Evolutionary conservation across 2,113 vertebrate genomes (phyloP).

Genomic region (Gymnarchus niloticus): DNA sequence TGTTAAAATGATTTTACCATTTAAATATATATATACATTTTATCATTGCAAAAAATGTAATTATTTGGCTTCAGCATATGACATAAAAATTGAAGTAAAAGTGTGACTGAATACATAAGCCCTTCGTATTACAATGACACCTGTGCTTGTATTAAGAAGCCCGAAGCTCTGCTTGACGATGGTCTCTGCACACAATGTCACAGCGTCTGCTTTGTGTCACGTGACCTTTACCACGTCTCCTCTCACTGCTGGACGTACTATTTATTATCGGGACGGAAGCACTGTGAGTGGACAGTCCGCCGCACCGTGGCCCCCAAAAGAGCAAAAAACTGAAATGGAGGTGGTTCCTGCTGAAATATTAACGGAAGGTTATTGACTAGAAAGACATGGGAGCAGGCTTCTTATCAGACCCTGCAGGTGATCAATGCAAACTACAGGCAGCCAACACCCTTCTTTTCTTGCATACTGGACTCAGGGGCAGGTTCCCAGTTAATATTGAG

Average conservation of each 20-base stretch:
- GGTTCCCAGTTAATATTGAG: background rate
- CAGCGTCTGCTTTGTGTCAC: background rate
- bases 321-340: background rate
- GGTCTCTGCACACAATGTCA: background rate
- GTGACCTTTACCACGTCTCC: background rate
- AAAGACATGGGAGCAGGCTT: no score
- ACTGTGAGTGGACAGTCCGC: background rate
- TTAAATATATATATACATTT: no score
- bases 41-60: background rate
- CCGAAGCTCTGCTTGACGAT: background rate
- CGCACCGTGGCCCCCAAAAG: background rate
- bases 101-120: background rate
- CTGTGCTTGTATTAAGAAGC: background rate
- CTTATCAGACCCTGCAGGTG: background rate
- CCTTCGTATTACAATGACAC: background rate
- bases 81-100: background rate
- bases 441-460: background rate
- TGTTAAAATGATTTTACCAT: no score
- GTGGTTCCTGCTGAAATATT: background rate
- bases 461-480: background rate
- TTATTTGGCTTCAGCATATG: background rate
- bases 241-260: background rate
- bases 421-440: background rate
- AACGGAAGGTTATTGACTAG: background rate
- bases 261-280: no score